Evolutionary conservation across 2,888 invertebrate genomes (phyloP).

Genomic region (Pinctada fucata): DNA sequence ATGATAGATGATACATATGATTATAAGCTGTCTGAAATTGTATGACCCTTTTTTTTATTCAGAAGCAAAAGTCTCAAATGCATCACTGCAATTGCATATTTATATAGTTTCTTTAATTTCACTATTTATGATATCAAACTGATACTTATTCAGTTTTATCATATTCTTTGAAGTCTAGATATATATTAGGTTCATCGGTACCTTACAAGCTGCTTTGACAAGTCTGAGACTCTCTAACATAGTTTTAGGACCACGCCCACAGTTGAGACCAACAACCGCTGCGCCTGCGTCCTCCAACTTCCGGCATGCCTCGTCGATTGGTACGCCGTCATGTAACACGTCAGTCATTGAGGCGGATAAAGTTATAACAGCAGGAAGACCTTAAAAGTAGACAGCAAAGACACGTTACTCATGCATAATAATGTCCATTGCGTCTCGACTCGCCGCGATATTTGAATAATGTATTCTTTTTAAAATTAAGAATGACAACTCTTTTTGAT

Average conservation of each 20-base stretch:
- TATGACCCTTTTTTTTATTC: too few relatives aligned
- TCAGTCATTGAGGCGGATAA: slow-evolving; percentile 46
- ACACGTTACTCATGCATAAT: too few relatives aligned
- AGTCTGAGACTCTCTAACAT: slow-evolving; percentile 64
- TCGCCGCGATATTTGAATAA: too few relatives aligned
- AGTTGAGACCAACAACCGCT: slow-evolving; percentile 73
- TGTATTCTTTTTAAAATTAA: too few relatives aligned
- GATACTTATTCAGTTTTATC: too few relatives aligned
- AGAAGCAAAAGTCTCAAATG: too few relatives aligned
- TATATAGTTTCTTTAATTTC: too few relatives aligned
- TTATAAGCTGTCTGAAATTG: too few relatives aligned
- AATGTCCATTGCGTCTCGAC: too few relatives aligned
- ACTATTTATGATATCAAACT: too few relatives aligned
- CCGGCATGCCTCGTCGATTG: slow-evolving; percentile 59
- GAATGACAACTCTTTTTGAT: too few relatives aligned
- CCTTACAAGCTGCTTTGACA: slow-evolving; percentile 66
- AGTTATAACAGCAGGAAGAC: slow-evolving; percentile 69
- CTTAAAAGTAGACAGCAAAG: slow-evolving; percentile 37
- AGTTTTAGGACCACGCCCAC: slow-evolving; percentile 66
- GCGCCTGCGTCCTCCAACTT: slow-evolving; percentile 69
- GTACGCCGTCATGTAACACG: slow-evolving; percentile 56
- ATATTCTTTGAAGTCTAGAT: background rate
- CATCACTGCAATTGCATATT: too few relatives aligned
- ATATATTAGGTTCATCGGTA: slow-evolving; percentile 17
- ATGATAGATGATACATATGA: background rate